Conservation (phyloP, 1,140 invertebrate genomes). For the Augochlora pura region DNA sequence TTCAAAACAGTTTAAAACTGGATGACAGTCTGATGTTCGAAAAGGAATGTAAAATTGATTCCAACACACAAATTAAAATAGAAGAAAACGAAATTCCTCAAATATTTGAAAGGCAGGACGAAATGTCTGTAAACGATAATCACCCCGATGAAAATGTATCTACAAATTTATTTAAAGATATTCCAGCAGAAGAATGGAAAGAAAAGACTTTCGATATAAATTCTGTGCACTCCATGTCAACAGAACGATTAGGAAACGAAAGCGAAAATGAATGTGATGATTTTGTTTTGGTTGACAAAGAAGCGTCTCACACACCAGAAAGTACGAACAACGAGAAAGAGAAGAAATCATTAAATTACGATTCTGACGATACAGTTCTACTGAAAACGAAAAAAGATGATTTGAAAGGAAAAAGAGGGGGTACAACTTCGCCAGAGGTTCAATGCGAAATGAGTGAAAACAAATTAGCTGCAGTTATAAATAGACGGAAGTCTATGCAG, state of each 20-base stretch:
- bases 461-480: neutral
- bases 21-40: neutral
- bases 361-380: conserved; percentile 61
- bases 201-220: neutral
- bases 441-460: neutral
- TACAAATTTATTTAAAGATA: conserved; percentile 55
- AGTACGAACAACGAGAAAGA: conserved; percentile 12
- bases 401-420: neutral
- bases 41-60: neutral
- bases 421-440: neutral
- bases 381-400: conserved; percentile 23
- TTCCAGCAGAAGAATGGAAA: conserved; percentile 48
- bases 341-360: conserved; percentile 41
- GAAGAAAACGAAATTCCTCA: conserved; percentile 1
- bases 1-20: neutral
- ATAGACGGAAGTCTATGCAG: neutral
- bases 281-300: conserved; percentile 55
- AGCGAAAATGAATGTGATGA: conserved; percentile 60
- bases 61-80: neutral
- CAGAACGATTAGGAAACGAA: conserved; percentile 30
- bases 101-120: neutral
- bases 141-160: conserved; percentile 21
- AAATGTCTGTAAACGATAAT: conserved; percentile 14
- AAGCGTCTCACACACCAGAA: conserved; percentile 40
- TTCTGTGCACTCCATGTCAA: conserved; percentile 20